These are phyloP conservation scores for Bombus confusus DNA, from an alignment of 1,140 invertebrate species.

Conservation along the genomic window DNA sequence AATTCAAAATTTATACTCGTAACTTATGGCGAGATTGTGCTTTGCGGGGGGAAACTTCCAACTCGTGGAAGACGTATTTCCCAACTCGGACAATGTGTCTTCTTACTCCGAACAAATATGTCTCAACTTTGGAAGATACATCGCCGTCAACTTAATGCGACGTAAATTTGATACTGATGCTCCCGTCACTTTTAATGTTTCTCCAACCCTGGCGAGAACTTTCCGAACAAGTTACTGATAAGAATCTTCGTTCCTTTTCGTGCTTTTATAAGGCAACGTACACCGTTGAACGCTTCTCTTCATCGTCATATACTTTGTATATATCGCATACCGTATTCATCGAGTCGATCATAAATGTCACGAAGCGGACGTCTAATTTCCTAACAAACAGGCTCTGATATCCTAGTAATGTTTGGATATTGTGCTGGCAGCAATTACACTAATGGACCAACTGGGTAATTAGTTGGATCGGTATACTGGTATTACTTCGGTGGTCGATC, in stretches of 20 bases:
- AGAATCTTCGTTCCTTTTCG: background rate
- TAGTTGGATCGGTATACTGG: slow-evolving; percentile 43
- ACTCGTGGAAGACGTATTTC: slow-evolving; percentile 32
- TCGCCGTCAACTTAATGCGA: slow-evolving; percentile 38
- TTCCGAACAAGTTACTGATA: background rate
- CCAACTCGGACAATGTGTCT: slow-evolving; percentile 48
- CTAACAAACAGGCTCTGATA: slow-evolving; percentile 35
- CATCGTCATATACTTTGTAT: too few species aligned
- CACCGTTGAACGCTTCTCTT: background rate
- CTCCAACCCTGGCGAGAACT: background rate
- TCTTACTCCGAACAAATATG: slow-evolving; percentile 41
- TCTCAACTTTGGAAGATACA: slow-evolving; percentile 36
- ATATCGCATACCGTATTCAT: too few species aligned
- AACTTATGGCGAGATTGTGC: slow-evolving; percentile 33
- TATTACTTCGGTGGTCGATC: slow-evolving; percentile 44
- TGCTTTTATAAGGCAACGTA: background rate
- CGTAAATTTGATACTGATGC: slow-evolving; percentile 47
- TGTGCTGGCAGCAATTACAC: slow-evolving; percentile 46
- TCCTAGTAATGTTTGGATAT: slow-evolving; percentile 48
- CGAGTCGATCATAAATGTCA: slow-evolving; percentile 4
- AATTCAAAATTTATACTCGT: slow-evolving; percentile 43
- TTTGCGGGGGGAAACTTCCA: slow-evolving; percentile 25
- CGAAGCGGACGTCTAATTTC: slow-evolving; percentile 22
- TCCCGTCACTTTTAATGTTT: slow-evolving; percentile 26
- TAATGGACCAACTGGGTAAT: slow-evolving; percentile 48